Base-by-base conservation (phyloP, 2,113 vertebrate genomes). In the Excalfactoria chinensis region DNA sequence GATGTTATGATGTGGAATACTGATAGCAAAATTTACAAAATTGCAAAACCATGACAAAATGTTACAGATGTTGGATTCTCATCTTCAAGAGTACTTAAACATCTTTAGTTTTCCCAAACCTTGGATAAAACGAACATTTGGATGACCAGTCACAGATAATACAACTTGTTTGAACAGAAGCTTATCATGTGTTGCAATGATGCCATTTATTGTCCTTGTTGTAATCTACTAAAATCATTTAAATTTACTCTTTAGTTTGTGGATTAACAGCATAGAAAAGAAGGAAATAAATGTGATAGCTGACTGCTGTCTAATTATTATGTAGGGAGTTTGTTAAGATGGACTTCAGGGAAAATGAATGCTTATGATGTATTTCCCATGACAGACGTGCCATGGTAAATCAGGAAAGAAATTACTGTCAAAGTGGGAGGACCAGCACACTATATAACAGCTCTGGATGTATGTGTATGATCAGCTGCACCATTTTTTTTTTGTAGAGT, bases 291-390 rank as follows among this genome's bases (percentile, higher is more conserved):
- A 40, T 22, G 25, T 69, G 67, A 92, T 49, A 72, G 62, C 53
- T 90, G 73, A 66, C 75, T 75, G 34, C 44, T 84, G 8, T 62
- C 80, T 92, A 73, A 90, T 87, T 90, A 72, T 88, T 72, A 70
- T 76, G 84, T 66, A 53, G 59, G 74, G 55, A 78, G 76, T 84
- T 94, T 92, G 73, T 96, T 94, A 94, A 75, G 74, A 90, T 82
- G 46, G 53, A 73, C 71, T 87, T 84, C 71, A 51, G 92, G 41
- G 68, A 75, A 67, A 28, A 14, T 30, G 71, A 84, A 86, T 46
- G 55, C 32, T 44, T 86, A 76, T 93, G 92, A 86, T 81, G 75
- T 82, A 86, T 89, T 94, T 78, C 89, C 95, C 74, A 46, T 5
- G 26, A 55, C 25, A 70, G 55, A 46, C 0, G 0, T 44, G 59